Evolutionary conservation across 2,888 invertebrate species (phyloP).

Genomic region (Cetonia aurata): DNA sequence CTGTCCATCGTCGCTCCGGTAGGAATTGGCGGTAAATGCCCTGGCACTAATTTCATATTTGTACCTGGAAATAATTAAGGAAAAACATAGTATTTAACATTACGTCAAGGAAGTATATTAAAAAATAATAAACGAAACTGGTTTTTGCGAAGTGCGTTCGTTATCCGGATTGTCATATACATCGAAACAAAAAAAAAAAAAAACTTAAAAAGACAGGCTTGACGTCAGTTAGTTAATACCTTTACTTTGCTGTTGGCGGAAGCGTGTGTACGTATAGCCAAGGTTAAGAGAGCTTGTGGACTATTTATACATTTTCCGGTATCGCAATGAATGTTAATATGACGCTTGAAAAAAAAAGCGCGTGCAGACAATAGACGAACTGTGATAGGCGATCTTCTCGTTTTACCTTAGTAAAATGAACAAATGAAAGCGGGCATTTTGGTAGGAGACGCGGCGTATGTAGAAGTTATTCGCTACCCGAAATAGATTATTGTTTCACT

Average conservation of each 20-base stretch:
- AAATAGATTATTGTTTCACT: constrained; percentile 46
- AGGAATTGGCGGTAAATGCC: constrained; percentile 65
- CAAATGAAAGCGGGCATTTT: constrained; percentile 29
- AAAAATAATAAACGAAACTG: constrained; percentile 37
- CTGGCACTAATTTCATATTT: constrained; percentile 71
- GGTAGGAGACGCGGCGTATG: constrained; percentile 25
- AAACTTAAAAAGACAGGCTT: constrained; percentile 11
- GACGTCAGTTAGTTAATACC: constrained; percentile 25
- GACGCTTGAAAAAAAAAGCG: constrained; percentile 21
- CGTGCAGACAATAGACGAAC: constrained; percentile 25
- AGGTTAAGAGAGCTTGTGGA: constrained; percentile 50
- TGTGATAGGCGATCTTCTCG: constrained; percentile 33
- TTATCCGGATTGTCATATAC: too few relatives aligned
- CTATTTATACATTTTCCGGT: constrained; percentile 54
- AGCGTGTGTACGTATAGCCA: constrained; percentile 49
- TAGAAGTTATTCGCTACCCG: constrained; percentile 31
- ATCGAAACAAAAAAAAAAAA: constrained; percentile 14
- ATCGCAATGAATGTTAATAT: constrained; percentile 45
- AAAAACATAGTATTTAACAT: constrained; percentile 5
- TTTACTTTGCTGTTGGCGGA: constrained; percentile 52
- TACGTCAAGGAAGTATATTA: neutral
- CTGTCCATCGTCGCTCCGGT: constrained; percentile 76
- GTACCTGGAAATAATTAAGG: constrained; percentile 46
- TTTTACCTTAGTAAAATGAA: constrained; percentile 32
- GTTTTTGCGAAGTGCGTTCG: constrained; percentile 24